These are phyloP conservation scores for Drosophila sproati DNA, from an alignment of 1,140 invertebrate genomes.

Conservation along the genomic window DNA sequence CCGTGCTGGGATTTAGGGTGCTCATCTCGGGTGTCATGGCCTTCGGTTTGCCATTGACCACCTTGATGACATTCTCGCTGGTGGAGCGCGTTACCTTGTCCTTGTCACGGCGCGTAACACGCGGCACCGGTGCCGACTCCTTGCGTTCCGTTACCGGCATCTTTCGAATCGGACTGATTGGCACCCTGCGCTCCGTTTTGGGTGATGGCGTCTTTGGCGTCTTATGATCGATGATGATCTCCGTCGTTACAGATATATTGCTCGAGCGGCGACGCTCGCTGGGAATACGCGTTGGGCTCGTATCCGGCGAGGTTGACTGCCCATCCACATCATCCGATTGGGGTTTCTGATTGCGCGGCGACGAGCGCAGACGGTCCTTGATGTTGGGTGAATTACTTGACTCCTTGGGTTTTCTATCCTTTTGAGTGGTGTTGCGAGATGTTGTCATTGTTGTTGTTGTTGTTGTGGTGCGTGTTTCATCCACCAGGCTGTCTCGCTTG, in stretches of 20 bases:
- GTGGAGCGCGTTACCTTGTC: slow-evolving; percentile 86
- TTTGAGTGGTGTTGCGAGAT: slow-evolving; percentile 14
- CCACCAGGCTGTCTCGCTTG: slow-evolving; percentile 56
- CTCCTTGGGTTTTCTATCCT: slow-evolving; percentile 46
- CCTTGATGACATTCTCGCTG: slow-evolving; percentile 86
- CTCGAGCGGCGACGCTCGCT: slow-evolving; percentile 77
- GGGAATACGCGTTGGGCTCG: slow-evolving; percentile 61
- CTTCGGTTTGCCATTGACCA: slow-evolving; percentile 69
- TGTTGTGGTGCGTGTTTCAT: slow-evolving; percentile 53
- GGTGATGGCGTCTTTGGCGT: slow-evolving; percentile 61
- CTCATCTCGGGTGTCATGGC: slow-evolving; percentile 71
- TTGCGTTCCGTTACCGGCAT: slow-evolving; percentile 76
- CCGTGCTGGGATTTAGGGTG: slow-evolving; percentile 40
- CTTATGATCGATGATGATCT: slow-evolving; percentile 79
- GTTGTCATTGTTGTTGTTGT: slow-evolving; percentile 38
- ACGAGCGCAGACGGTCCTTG: slow-evolving; percentile 75
- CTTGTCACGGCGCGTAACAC: slow-evolving; percentile 83
- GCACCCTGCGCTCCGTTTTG: slow-evolving; percentile 67
- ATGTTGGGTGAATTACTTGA: slow-evolving; percentile 35
- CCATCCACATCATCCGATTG: slow-evolving; percentile 64
- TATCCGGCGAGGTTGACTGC: slow-evolving; percentile 68
- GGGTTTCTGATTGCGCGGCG: slow-evolving; percentile 63
- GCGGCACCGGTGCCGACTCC: slow-evolving; percentile 76
- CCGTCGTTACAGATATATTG: slow-evolving; percentile 79
- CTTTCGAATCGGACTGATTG: slow-evolving; percentile 42